Evolutionary conservation across 37 sponge, comb jelly and placozoan genomes (phyloP).

Genomic region (Halisarca cf. caerulea): DNA sequence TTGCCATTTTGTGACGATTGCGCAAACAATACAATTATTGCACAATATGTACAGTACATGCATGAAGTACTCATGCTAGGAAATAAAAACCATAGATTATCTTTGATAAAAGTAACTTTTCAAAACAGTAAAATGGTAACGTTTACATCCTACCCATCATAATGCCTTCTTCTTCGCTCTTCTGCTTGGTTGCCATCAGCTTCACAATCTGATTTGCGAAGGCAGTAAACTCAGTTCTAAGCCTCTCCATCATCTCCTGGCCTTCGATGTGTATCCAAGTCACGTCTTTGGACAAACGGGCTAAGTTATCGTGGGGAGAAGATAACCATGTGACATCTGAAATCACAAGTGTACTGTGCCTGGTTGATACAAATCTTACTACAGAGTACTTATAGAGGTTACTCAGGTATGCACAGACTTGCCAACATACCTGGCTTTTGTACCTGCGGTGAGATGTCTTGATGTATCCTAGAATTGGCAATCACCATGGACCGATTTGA

Average conservation of each 20-base stretch:
- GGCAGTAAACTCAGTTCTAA: conserved; percentile 42
- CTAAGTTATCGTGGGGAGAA: conserved; percentile 14
- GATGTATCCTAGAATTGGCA: conserved; percentile 16
- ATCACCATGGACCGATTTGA: conserved; percentile 59
- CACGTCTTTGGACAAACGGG: conserved; percentile 10
- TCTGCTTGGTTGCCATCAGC: conserved; percentile 46
- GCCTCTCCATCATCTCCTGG: conserved; percentile 51
- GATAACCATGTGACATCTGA: background rate
- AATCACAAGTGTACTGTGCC: too few species aligned
- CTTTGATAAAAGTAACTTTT: too few species aligned
- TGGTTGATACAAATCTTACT: too few species aligned
- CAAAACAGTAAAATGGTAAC: too few species aligned
- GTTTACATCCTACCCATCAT: background rate
- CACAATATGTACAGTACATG: too few species aligned
- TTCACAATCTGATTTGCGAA: conserved; percentile 38
- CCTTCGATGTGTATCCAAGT: conserved; percentile 27
- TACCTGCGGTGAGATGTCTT: background rate
- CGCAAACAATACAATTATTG: too few species aligned
- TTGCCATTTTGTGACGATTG: too few species aligned
- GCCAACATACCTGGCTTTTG: conserved; percentile 3
- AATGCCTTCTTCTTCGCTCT: conserved; percentile 50
- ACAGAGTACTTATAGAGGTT: too few species aligned
- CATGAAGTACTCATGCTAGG: too few species aligned
- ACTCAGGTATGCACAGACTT: background rate
- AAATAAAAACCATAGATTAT: too few species aligned